These are phyloP conservation scores for Cynopterus brachyotis DNA, from an alignment of 2,113 vertebrate genomes.

Conservation along the genomic window DNA sequence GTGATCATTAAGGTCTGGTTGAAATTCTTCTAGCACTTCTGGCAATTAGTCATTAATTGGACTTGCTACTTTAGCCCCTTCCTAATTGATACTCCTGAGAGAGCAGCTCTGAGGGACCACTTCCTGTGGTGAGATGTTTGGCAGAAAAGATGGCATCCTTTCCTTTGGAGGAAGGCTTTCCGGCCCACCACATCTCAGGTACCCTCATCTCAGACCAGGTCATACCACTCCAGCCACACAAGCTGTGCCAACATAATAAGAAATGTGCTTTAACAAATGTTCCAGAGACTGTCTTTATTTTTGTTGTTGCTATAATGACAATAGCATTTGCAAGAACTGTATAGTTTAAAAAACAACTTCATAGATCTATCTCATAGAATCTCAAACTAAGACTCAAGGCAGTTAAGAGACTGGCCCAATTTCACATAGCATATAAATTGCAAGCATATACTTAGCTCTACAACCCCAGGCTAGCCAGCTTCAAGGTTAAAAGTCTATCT, in stretches of 20 bases:
- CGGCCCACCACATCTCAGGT: background rate
- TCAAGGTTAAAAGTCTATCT: background rate
- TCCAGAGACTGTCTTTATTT: background rate
- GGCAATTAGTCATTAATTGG: conserved; percentile 48
- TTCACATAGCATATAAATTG: background rate
- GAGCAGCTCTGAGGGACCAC: background rate
- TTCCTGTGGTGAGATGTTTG: background rate
- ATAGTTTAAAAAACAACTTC: background rate
- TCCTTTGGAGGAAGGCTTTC: background rate
- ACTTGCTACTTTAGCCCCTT: conserved; percentile 41
- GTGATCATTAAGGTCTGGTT: background rate
- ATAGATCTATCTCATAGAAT: background rate
- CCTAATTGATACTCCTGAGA: conserved; percentile 35
- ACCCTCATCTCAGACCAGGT: background rate
- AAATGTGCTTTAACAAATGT: background rate
- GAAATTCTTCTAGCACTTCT: conserved; percentile 39
- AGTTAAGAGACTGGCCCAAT: background rate
- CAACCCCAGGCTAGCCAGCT: background rate
- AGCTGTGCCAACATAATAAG: background rate
- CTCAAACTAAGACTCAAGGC: background rate
- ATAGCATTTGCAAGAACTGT: background rate
- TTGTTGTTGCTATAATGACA: background rate
- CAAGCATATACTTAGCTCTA: background rate
- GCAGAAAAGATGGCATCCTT: background rate
- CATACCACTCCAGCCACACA: background rate